Evolutionary conservation across 2,113 vertebrate genomes (phyloP).

Genomic region (Oreocharis arfaki): DNA sequence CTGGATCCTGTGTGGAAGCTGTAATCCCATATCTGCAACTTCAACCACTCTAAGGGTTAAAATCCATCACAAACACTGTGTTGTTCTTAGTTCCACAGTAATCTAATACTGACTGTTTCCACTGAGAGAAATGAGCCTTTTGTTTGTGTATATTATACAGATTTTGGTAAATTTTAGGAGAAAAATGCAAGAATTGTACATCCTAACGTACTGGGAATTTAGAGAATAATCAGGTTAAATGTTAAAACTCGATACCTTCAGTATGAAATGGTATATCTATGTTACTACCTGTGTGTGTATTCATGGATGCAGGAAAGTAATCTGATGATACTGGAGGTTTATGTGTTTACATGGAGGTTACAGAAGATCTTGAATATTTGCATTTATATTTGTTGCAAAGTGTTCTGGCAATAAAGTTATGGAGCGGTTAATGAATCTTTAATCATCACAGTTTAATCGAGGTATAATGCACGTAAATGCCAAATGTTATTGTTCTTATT

Average conservation of each 20-base stretch:
- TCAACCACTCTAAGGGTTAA: neutral
- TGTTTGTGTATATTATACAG: neutral
- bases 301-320: neutral
- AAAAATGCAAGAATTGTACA: neutral
- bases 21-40: neutral
- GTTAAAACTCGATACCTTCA: neutral
- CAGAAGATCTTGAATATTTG: neutral
- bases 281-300: neutral
- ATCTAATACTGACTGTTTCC: neutral
- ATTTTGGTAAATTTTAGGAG: neutral
- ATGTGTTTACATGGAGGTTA: neutral
- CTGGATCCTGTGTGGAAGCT: neutral
- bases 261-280: neutral
- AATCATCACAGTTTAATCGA: neutral
- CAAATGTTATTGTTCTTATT: neutral
- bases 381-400: neutral
- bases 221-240: neutral
- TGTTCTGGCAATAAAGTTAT: neutral
- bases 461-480: neutral
- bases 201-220: neutral
- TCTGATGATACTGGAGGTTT: neutral
- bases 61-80: neutral
- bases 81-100: neutral
- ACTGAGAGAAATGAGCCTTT: neutral
- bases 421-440: neutral